Evolutionary conservation across 2,797 vertebrate species (phyloP).

Genomic region (Acomys russatus): DNA sequence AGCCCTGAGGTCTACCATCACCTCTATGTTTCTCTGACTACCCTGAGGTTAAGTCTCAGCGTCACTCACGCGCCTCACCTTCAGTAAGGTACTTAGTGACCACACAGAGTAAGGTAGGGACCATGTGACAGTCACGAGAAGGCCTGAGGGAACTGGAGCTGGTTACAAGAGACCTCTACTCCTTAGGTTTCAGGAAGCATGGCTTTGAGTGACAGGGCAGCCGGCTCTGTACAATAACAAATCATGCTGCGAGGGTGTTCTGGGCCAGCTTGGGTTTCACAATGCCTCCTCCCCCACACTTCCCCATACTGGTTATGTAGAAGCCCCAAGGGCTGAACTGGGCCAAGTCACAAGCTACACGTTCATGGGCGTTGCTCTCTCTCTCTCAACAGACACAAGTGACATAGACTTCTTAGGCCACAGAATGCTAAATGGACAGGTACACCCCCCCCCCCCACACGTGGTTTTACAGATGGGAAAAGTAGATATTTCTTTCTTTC

Average conservation of each 20-base stretch:
- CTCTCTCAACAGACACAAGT: background rate
- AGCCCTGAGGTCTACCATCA: background rate
- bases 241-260: background rate
- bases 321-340: background rate
- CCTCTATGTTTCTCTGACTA: background rate
- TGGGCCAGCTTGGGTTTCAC: constrained; percentile 57
- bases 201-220: constrained; percentile 11
- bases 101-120: constrained; percentile 54
- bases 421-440: background rate
- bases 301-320: background rate
- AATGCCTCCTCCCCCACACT: constrained; percentile 22
- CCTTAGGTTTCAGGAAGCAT: constrained; percentile 79
- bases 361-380: background rate
- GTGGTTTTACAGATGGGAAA: background rate
- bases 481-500: background rate
- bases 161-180: constrained; percentile 47
- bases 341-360: background rate
- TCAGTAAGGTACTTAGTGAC: background rate
- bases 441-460: accelerated
- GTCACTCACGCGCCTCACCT: background rate
- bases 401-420: background rate
- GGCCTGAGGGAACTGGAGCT: constrained; percentile 68
- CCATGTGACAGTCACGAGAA: background rate
- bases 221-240: constrained; percentile 60
- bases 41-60: background rate